Base-by-base conservation (phyloP, 2,888 invertebrate genomes). In the Dolichopus griseipennis region DNA sequence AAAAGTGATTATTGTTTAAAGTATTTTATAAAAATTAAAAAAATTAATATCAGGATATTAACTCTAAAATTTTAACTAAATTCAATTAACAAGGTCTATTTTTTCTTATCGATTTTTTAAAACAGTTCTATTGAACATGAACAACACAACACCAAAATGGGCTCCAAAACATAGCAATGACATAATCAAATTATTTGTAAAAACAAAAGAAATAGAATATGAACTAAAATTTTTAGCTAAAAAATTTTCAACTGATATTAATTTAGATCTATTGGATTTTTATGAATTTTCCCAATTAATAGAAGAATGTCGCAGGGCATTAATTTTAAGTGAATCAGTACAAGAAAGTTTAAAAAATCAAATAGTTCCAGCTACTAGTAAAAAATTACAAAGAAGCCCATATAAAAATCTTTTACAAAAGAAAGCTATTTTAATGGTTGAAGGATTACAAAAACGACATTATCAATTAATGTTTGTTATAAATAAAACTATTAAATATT, bases 371-470 rank as follows among this genome's bases (percentile, higher is more conserved):
- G 67, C 68, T 10, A 66, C 67, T 1, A 71, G 71, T 67, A 80
- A 79, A 73, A 79, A 79, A 73, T 75, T 80, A 65, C 78, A 81
- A 70, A 74, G 81, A 7, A 81, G 78, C 72, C 78, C 81, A 6
- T 81, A 80, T 68, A 80, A 79, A 73, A 76, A 76, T 9, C 71
- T 81, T 68, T 73, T 79, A 18, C 69, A 70, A 68, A 62, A 64
- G 65, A 74, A 73, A 69, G 73, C 73, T 1, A 43, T 67, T n/a
- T 27, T 70, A 37, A 71, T 73, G 64, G 66, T 70, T 8, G 71
- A 72, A 64, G 72, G 73, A 70, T 69, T 73, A 63, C 70, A 71
- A 66, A 70, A 68, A 41, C 66, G 69, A 68, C 73, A 79, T 70
- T 77, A 75, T 65, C 80, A 81, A 70, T 66, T 81, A 43, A 78